A percentile compares a stretch with the other conserved stretches of the same genome.
These are phyloP conservation scores for Litocranius walleri DNA, from an alignment of 2,113 vertebrate genomes.

Conservation along the genomic window DNA sequence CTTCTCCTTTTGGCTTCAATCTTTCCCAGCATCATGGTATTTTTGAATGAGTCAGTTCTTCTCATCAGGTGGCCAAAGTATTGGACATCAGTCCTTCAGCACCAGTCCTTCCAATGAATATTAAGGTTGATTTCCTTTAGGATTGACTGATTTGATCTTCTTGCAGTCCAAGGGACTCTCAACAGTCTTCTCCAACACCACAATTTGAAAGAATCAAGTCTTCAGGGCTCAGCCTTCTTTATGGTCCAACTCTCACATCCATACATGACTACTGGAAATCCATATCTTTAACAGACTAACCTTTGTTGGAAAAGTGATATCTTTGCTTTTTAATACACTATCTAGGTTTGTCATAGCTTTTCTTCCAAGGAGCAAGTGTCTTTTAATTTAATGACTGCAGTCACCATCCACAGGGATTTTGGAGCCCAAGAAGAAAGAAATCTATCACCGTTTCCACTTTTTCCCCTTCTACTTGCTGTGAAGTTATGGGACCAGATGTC, in stretches of 20 bases:
- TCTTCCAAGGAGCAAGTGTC: neutral
- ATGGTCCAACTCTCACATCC: neutral
- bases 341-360: neutral
- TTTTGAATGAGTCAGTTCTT: neutral
- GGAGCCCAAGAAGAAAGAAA: neutral
- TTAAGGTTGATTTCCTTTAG: neutral
- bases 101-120: neutral
- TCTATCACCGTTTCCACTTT: neutral
- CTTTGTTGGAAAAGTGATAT: neutral
- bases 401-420: neutral
- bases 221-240: neutral
- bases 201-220: neutral
- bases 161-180: neutral
- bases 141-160: neutral
- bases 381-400: neutral
- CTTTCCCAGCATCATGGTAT: neutral
- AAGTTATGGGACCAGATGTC: neutral
- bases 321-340: neutral
- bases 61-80: neutral
- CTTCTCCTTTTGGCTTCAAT: neutral
- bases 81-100: neutral
- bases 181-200: neutral
- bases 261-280: neutral
- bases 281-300: neutral
- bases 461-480: neutral